Conservation (phyloP, 2,113 vertebrate species). For the Bombycilla garrulus region DNA sequence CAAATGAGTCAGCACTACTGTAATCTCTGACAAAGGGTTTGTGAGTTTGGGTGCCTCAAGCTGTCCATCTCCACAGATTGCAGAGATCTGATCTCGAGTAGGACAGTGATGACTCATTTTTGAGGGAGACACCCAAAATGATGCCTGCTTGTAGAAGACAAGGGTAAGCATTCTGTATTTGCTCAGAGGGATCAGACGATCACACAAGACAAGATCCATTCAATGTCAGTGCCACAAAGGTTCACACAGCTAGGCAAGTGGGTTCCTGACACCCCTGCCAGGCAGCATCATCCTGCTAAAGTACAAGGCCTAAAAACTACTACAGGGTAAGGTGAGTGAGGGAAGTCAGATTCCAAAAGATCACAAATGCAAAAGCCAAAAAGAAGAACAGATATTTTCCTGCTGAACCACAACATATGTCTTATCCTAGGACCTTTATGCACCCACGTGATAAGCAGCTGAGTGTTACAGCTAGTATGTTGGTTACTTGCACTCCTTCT, state of each 20-base stretch:
- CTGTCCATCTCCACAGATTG: background rate
- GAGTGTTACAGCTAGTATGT: background rate
- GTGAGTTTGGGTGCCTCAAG: background rate
- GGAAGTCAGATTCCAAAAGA: background rate
- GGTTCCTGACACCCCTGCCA: background rate
- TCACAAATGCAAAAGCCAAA: background rate
- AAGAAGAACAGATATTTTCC: background rate
- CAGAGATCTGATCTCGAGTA: background rate
- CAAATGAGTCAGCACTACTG: background rate
- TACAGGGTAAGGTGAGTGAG: background rate
- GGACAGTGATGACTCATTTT: background rate
- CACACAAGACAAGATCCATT: background rate
- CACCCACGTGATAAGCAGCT: background rate
- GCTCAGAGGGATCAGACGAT: fast-evolving
- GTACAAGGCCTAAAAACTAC: background rate
- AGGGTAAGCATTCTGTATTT: background rate
- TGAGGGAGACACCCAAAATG: background rate
- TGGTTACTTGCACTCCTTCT: background rate
- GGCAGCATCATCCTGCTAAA: background rate
- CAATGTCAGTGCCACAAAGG: background rate
- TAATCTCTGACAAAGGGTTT: background rate
- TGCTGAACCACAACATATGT: fast-evolving
- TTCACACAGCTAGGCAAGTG: background rate
- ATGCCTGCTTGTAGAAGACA: background rate
- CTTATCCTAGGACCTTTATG: background rate